Conservation (phyloP, 2,888 invertebrate genomes). For the Xestobium rufovillosum region DNA sequence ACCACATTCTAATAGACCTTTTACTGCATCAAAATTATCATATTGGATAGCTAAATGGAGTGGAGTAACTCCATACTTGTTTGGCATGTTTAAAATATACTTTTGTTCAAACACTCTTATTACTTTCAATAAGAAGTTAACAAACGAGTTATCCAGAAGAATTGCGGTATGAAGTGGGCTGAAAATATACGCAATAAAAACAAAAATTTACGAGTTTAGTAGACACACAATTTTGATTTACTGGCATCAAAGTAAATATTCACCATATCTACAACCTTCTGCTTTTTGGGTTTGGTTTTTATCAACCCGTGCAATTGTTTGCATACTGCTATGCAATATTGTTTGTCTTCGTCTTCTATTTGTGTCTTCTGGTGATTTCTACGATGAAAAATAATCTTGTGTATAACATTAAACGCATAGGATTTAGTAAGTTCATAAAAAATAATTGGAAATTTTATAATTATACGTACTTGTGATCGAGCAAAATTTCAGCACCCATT, state of each 20-base stretch:
- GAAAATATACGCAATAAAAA: too few relatives aligned
- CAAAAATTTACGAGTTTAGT: too few relatives aligned
- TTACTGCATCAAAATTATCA: slow-evolving; percentile 41
- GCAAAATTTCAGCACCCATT: too few relatives aligned
- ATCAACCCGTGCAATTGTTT: neutral
- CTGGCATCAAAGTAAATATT: too few relatives aligned
- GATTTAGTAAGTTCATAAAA: too few relatives aligned
- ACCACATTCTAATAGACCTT: slow-evolving; percentile 45
- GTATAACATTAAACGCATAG: too few relatives aligned
- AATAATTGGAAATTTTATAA: too few relatives aligned
- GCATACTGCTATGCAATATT: neutral
- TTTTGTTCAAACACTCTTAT: slow-evolving; percentile 25
- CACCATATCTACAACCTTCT: too few relatives aligned
- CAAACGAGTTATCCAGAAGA: slow-evolving; percentile 22
- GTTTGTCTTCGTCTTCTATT: neutral
- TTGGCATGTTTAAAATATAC: slow-evolving; percentile 42
- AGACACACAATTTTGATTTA: too few relatives aligned
- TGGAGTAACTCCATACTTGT: slow-evolving; percentile 45
- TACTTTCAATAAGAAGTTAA: slow-evolving; percentile 28
- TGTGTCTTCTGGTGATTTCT: too few relatives aligned
- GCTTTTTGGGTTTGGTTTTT: neutral
- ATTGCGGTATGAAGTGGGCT: slow-evolving; percentile 36
- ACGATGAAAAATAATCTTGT: too few relatives aligned
- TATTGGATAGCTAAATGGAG: slow-evolving; percentile 46
- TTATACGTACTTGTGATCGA: too few relatives aligned